Conservation (phyloP, 2,797 vertebrate genomes). For the Darevskia nairensis region DNA sequence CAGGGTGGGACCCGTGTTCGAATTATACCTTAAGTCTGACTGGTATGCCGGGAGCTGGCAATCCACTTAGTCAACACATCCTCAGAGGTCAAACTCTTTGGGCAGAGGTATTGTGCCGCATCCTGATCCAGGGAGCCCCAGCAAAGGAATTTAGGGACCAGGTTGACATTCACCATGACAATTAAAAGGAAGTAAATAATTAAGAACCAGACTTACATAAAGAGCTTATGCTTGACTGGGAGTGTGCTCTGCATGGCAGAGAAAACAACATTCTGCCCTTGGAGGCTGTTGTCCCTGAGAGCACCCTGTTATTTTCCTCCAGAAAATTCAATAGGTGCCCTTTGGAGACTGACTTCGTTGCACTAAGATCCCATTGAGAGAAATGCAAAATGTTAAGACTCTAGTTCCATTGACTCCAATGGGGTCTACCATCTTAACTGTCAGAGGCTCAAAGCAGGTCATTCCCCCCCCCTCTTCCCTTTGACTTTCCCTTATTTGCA, state of each 20-base stretch:
- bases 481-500: too few species aligned
- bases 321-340: too few species aligned
- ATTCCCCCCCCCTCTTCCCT: too few species aligned
- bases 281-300: not conserved
- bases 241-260: rapidly evolving
- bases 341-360: too few species aligned
- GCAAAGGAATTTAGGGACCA: not conserved
- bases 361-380: too few species aligned
- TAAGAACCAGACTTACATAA: not conserved
- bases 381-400: too few species aligned
- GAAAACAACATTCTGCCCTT: not conserved
- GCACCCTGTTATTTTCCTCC: too few species aligned
- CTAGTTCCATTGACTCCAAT: too few species aligned
- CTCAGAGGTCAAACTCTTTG: not conserved
- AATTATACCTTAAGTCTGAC: conserved; percentile 27
- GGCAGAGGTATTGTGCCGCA: rapidly evolving
- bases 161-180: conserved; percentile 1
- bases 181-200: conserved; percentile 20
- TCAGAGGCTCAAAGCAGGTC: too few species aligned
- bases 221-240: rapidly evolving
- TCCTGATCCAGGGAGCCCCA: conserved; percentile 4
- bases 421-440: too few species aligned
- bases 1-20: conserved; percentile 40
- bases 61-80: conserved; percentile 25
- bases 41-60: conserved; percentile 41